Percentiles rank a stretch among this genome's conserved stretches.
Evolutionary conservation across 2,113 vertebrate species (phyloP).

Genomic region (Pogona vitticeps): DNA sequence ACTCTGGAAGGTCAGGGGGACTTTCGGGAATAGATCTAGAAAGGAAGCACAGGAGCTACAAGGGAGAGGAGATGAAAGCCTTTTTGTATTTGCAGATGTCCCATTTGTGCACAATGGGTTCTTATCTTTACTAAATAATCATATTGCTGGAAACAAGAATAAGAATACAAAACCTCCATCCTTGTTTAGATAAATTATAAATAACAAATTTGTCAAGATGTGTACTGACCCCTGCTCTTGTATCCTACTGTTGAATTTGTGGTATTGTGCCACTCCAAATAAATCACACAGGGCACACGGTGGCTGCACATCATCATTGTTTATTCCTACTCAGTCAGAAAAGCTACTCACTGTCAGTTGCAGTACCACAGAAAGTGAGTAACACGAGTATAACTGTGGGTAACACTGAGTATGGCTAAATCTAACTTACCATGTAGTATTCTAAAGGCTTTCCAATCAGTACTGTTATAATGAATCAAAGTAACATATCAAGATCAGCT

Average conservation of each 20-base stretch:
- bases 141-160: not conserved
- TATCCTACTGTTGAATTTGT: not conserved
- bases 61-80: not conserved
- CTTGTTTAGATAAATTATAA: not conserved
- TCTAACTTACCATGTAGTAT: no score
- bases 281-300: not conserved
- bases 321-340: not conserved
- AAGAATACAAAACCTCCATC: constrained; percentile 22
- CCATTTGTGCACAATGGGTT: not conserved
- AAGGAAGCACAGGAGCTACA: no score
- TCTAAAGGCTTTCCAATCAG: no score
- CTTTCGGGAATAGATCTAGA: not conserved
- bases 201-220: not conserved
- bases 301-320: not conserved
- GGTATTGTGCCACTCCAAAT: not conserved
- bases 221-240: not conserved
- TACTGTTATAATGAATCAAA: no score
- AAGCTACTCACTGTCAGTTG: no score
- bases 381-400: not conserved
- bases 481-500: no score
- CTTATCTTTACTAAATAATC: not conserved
- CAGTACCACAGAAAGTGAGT: not conserved
- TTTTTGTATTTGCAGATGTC: no score
- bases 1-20: not conserved
- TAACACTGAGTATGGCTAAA: no score